Base-by-base conservation (phyloP, 2,113 vertebrate genomes). In the Sakesphorus luctuosus region DNA sequence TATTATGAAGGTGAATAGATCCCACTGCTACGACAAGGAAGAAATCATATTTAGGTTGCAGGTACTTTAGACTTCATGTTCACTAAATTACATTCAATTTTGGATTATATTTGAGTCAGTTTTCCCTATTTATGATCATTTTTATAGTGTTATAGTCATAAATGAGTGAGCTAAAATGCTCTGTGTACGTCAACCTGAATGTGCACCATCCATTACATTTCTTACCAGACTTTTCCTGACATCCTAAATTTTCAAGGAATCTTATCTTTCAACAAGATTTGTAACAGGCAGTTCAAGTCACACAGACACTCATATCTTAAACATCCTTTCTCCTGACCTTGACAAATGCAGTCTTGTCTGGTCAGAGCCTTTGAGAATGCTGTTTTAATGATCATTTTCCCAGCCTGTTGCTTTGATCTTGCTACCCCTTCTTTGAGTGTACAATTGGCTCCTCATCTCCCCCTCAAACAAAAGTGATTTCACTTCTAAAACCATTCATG, bases 221-320 rank as follows among this genome's bases (percentile, higher is more conserved):
- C 68, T 90, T 72, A 78, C 56, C 83, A 95, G 90, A 86, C 76
- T 38, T 94, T 96, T 96, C 73, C 88, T 81, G 79, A 86, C 88
- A 82, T 84, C 61, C n/a, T 81, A 55, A 61, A 61, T 95, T 95
- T 94, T 86, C 83, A 92, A 81, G 95, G 56, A 87, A 92, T 86
- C 79, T 94, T 93, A 93, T 94, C 90, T 95, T 94, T 94, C 95
- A 93, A 72, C 72, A 90, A 80, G 90, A 93, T 94, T 93, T 94
- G 75, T 94, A 94, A 94, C 83, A 94, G 92, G 72, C 90, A 92
- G 73, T 88, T 96, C 90, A 96, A 96, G 85, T 96, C 94, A 92
- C 90, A 96, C 92, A 96, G 87, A 96, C 88, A 84, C 92, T 96
- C 92, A 56, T 89, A 94, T 92, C 90, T 95, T 94, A 93, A 97